Conservation (phyloP, 2,797 vertebrate species). For the Darevskia mixta region DNA sequence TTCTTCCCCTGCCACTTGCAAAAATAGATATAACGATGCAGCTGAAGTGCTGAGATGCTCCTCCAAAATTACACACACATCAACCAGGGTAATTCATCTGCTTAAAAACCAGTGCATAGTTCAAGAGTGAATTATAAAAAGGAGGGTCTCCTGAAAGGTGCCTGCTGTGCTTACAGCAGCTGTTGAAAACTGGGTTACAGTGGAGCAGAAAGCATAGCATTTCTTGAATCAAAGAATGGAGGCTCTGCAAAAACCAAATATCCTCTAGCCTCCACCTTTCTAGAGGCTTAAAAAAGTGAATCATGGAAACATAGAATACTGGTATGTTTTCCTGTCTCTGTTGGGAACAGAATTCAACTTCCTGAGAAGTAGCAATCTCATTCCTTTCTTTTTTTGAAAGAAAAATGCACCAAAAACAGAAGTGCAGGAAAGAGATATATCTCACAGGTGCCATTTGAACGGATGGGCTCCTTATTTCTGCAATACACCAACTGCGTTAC, state of each 20-base stretch:
- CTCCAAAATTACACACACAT: constrained; percentile 1
- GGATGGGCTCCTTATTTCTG: too few species aligned
- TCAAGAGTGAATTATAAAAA: constrained; percentile 27
- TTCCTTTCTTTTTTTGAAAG: background rate
- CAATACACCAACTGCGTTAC: too few species aligned
- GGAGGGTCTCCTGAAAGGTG: background rate
- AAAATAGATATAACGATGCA: background rate
- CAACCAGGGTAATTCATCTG: background rate
- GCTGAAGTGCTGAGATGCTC: background rate
- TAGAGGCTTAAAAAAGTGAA: background rate
- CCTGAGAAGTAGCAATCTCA: background rate
- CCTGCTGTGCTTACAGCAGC: background rate
- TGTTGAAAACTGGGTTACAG: constrained; percentile 21
- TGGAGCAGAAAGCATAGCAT: background rate
- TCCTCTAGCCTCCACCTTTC: too few species aligned
- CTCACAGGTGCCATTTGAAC: too few species aligned
- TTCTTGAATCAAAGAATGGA: background rate
- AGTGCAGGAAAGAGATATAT: too few species aligned
- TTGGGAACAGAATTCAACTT: background rate
- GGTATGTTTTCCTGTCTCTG: background rate
- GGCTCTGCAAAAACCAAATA: background rate
- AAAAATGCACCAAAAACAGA: background rate
- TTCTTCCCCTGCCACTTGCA: background rate
- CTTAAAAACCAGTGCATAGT: constrained; percentile 12
- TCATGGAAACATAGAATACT: too few species aligned